Percentiles rank a stretch among this genome's conserved stretches.
Evolutionary conservation across 2,888 invertebrate genomes (phyloP).

Genomic region (Crocallis elinguaria): DNA sequence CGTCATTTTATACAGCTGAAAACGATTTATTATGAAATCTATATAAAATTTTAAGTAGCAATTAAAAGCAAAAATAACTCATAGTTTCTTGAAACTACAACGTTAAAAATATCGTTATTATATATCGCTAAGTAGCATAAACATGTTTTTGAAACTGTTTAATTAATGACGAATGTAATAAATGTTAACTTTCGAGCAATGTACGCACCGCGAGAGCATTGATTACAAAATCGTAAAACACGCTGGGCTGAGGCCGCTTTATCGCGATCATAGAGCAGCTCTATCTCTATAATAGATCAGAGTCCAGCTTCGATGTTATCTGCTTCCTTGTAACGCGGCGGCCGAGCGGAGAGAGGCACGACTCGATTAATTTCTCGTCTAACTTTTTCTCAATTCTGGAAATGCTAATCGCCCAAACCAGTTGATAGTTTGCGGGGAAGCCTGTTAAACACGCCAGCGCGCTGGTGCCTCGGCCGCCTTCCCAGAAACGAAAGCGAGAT

Average conservation of each 20-base stretch:
- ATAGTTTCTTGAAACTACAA: constrained; percentile 17
- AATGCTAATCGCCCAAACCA: constrained; percentile 75
- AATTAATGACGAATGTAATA: not conserved
- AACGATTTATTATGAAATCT: constrained; percentile 11
- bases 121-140: not conserved
- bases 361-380: constrained; percentile 36
- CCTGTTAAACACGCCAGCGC: constrained; percentile 57
- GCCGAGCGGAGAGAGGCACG: constrained; percentile 2
- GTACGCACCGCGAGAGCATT: constrained; percentile 6
- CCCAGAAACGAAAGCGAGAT: constrained; percentile 81
- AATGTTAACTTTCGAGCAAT: constrained; percentile 1
- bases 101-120: constrained; percentile 2
- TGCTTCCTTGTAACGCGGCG: constrained; percentile 21
- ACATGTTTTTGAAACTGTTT: not conserved
- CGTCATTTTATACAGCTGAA: constrained; percentile 8
- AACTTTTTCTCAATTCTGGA: constrained; percentile 73
- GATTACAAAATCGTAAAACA: constrained; percentile 20
- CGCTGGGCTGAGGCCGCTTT: not conserved
- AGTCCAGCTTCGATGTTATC: constrained; percentile 19
- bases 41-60: constrained; percentile 15
- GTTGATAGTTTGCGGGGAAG: constrained; percentile 78
- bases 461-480: constrained; percentile 48
- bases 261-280: constrained; percentile 7
- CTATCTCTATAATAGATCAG: constrained; percentile 21
- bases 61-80: constrained; percentile 4